Base-by-base conservation (phyloP, 2,888 invertebrate species). In the Zhuqinia jingwanae region DNA sequence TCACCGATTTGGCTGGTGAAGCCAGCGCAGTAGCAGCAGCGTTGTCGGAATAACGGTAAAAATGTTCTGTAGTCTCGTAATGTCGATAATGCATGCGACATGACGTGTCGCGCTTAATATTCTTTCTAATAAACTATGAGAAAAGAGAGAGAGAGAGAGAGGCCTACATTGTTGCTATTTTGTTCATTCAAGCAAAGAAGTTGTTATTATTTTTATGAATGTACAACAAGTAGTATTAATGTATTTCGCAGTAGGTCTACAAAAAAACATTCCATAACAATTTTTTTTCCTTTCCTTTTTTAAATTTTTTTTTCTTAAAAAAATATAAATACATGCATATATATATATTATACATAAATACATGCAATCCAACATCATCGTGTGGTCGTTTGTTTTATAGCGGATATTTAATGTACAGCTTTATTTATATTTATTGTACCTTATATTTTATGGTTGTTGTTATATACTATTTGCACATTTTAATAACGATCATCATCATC, bases 1-100 rank as follows among this genome's bases (percentile, higher is more conserved):
- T 63, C 17, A 11, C 45, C 13, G 60, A 63, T n/a, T 65, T 80
- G 63, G 50, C 27, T 56, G 56, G 56, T 27, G 25, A 22, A 68
- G 27, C 36, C 27, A 30, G 50, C 13, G 22, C 0, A 65, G 3
- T 20, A 1, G n/a, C 8, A 2, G 36, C 1, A n/a, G n/a, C n/a
- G 65, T 45, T 11, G 25, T 25, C 25, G 22, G 20, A 45, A 47
- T 27, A 58, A 30, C 50, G 45, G 70, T 68, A 50, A 65, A n/a
- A 45, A 36, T 36, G 36, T 36, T 36, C 8, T 53, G 22, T 42
- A 20, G 36, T 50, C 36, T 36, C 53, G 76, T 77, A 84, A 84
- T 78, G 78, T 84, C 58, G 77, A 78, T 58, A 78, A 70, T 84
- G 77, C 84, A 84, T 84, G 84, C 84, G 75, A 83, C 83, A 83